Conservation (phyloP, 2,888 invertebrate genomes). For the Xylophagus ater region DNA sequence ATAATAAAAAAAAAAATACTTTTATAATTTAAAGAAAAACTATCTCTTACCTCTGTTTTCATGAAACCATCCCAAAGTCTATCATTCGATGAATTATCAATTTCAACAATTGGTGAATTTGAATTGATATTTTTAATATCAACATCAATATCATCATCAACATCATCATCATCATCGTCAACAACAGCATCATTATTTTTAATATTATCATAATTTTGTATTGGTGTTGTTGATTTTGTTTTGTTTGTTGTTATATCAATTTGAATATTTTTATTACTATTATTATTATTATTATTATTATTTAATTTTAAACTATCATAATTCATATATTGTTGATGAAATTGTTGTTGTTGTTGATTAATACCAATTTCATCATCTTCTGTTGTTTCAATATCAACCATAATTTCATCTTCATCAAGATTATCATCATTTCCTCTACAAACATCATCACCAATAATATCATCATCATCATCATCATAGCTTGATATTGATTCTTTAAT, state of each 20-base stretch:
- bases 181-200: too few species aligned
- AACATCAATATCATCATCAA: too few species aligned
- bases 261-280: background rate
- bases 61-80: constrained; percentile 13
- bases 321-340: background rate
- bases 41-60: constrained; percentile 15
- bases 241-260: background rate
- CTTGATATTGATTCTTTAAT: constrained; percentile 36
- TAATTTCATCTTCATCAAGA: too few species aligned
- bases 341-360: background rate
- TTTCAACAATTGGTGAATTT: constrained; percentile 9
- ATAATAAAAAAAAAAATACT: background rate
- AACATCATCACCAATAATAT: too few species aligned
- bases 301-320: background rate
- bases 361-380: constrained; percentile 49
- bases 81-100: constrained; percentile 12
- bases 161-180: too few species aligned
- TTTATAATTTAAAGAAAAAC: too few species aligned
- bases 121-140: constrained; percentile 5
- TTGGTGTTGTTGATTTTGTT: background rate
- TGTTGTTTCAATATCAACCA: constrained; percentile 79
- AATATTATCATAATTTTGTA: too few species aligned
- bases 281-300: background rate
- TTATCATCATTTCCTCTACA: too few species aligned
- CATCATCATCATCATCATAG: too few species aligned